These are phyloP conservation scores for Rhinogobius similis DNA, from an alignment of 2,113 vertebrate species.

Conservation along the genomic window DNA sequence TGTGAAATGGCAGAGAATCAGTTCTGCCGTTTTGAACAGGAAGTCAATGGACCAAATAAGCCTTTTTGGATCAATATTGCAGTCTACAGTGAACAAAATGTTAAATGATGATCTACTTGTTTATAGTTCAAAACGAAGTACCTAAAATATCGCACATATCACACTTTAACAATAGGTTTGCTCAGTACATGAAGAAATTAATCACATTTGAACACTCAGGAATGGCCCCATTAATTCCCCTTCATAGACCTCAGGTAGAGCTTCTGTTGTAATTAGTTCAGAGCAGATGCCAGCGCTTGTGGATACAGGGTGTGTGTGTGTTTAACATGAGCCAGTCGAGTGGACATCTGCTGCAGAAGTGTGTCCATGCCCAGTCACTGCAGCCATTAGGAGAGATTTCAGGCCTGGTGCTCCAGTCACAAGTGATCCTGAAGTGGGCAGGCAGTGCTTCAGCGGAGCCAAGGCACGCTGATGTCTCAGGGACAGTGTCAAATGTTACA, in stretches of 20 bases:
- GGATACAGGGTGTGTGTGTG: neutral
- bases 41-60: too few species aligned
- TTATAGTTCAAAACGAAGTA: too few species aligned
- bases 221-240: constrained; percentile 33
- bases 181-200: neutral
- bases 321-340: constrained; percentile 30
- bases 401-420: constrained; percentile 44
- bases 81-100: too few species aligned
- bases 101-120: too few species aligned
- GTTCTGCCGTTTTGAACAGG: too few species aligned
- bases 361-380: constrained; percentile 36
- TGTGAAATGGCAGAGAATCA: too few species aligned
- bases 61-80: too few species aligned
- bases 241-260: constrained; percentile 48
- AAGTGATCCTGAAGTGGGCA: constrained; percentile 52
- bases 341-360: constrained; percentile 53
- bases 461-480: constrained; percentile 40
- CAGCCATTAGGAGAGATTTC: constrained; percentile 53
- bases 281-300: constrained; percentile 8
- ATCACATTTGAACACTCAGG: neutral
- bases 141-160: too few species aligned
- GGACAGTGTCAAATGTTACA: constrained; percentile 61
- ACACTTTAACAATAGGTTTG: too few species aligned
- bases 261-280: constrained; percentile 53
- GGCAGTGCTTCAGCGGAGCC: constrained; percentile 42